Base-by-base conservation (phyloP, 2,888 invertebrate species). In the Omphaloscelis lunosa region DNA sequence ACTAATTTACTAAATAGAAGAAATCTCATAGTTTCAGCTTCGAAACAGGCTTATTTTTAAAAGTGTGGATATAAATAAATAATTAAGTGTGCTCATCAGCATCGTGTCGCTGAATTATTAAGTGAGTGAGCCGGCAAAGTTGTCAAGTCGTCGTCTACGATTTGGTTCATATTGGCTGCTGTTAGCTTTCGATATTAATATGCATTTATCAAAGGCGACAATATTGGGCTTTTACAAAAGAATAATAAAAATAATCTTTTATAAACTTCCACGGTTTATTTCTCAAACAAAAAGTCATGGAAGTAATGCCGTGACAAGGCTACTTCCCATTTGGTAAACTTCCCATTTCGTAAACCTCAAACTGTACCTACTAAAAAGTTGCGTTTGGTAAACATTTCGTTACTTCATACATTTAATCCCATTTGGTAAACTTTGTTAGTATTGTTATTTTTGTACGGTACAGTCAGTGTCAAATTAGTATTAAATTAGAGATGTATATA, bases 1-100 rank as follows among this genome's bases (percentile, higher is more conserved):
- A 75, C 67, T 84, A 86, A 79, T 79, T 74, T 72, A 68, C 73
- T 39, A 78, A 80, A 82, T 82, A 72, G 63, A 77, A 71, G 56
- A 80, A 79, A 85, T 82, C 75, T 83, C 75, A 45, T 61, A 66
- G 62, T 74, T 73, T 74, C 41, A 27, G 12, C 66, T 45, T 72
- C 27, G 34, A 83, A 72, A 76, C 53, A 53, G 69, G 45, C 61
- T 69, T 72, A 77, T 76, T 80, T 80, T 80, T 77, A 78, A 83
- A 85, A 82, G 72, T 75, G 61, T 53, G 68, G 59, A 72, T 79
- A 62, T 82, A 75, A 84, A 86, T 86, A 86, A 77, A 69, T 82
- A 83, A 89, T 85, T 66, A 79, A 72, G 15, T 81, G 66, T 77
- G 67, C 83, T 86, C 89, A 80, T 82, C 80, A 85, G 67, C 75